Conservation (phyloP, 2,797 vertebrate genomes). For the Pangasius krempfi region DNA sequence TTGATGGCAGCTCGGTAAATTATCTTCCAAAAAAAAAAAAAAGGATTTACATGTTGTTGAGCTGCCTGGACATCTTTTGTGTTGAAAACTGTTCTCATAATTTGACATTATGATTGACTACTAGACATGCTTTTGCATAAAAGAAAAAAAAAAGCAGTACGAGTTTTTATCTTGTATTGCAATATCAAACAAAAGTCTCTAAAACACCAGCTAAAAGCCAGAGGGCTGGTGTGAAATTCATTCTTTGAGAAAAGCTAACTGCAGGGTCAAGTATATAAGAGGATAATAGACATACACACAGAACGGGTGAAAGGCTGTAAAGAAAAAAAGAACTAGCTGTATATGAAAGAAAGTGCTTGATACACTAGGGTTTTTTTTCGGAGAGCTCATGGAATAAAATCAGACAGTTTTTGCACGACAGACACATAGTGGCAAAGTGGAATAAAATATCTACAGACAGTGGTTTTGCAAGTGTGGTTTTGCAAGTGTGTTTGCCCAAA, state of each 20-base stretch:
- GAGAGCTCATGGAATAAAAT: neutral
- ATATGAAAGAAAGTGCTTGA: neutral
- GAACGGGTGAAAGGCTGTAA: neutral
- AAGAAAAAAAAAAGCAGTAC: neutral
- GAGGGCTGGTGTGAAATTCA: slow-evolving; percentile 1
- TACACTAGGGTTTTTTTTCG: neutral
- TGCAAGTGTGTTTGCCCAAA: neutral
- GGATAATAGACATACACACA: slow-evolving; percentile 58
- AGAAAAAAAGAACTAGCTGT: neutral
- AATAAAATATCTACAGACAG: neutral
- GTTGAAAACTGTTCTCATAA: neutral
- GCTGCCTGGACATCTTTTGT: neutral
- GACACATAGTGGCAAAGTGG: neutral
- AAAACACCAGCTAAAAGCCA: slow-evolving; percentile 39
- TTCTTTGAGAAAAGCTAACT: slow-evolving; percentile 21
- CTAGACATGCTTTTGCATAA: neutral
- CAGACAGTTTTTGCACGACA: neutral
- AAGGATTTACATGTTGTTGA: neutral
- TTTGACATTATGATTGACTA: neutral
- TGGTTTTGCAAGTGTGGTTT: neutral
- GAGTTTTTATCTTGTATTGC: neutral
- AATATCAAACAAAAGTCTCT: slow-evolving; percentile 1
- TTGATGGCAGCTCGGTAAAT: neutral
- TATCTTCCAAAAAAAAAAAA: neutral
- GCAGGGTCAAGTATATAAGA: slow-evolving; percentile 23